Evolutionary conservation across 2,113 vertebrate genomes (phyloP).

Genomic region (Mastomys coucha): DNA sequence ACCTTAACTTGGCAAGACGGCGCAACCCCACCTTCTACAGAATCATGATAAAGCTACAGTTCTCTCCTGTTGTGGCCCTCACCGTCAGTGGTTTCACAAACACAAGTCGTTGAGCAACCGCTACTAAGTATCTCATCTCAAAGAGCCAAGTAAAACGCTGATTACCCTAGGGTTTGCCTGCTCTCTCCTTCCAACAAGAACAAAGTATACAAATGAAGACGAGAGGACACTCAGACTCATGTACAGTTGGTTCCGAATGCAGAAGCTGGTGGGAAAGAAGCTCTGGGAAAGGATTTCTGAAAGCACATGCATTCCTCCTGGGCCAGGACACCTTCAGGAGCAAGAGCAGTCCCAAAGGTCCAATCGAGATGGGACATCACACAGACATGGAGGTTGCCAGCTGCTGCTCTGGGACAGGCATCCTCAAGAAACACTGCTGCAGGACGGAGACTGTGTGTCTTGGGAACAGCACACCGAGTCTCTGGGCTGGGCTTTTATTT

Average conservation of each 20-base stretch:
- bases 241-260: constrained; percentile 12
- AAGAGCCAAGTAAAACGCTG: constrained; percentile 17
- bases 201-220: constrained; percentile 57
- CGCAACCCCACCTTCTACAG: not conserved
- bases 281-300: constrained; percentile 75
- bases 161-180: not conserved
- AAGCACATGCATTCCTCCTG: constrained; percentile 64
- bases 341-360: constrained; percentile 54
- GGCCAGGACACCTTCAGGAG: constrained; percentile 69
- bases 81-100: constrained; percentile 63
- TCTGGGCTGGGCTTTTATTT: not conserved
- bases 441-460: constrained; percentile 56
- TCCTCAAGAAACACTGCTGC: constrained; percentile 74
- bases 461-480: not conserved
- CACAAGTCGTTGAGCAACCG: constrained; percentile 63
- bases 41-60: constrained; percentile 73
- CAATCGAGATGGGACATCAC: constrained; percentile 77
- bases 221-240: constrained; percentile 7
- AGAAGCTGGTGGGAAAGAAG: constrained; percentile 71
- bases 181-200: not conserved
- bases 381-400: constrained; percentile 79
- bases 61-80: constrained; percentile 40
- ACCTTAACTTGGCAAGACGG: constrained; percentile 48
- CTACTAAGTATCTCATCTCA: constrained; percentile 47
- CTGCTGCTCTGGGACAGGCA: constrained; percentile 78